Base-by-base conservation (phyloP, 2,888 invertebrate species). In the Oscheius sp. region DNA sequence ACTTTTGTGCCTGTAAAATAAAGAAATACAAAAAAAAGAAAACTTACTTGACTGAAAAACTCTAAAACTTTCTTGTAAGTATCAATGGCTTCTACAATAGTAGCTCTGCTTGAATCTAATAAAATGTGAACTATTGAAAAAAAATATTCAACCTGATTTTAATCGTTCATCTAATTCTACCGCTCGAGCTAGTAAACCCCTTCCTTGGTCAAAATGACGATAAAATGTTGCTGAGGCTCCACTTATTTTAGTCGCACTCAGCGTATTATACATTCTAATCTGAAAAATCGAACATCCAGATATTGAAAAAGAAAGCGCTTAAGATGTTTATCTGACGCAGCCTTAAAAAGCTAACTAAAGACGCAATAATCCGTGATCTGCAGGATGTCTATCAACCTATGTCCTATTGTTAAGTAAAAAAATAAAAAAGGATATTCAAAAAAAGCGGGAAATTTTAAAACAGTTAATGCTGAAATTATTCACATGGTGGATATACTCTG, bases 41-140 rank as follows among this genome's bases (percentile, higher is more conserved):
- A 17, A 9, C 17, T 6, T 36, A 59, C 67, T 47, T 67, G 49
- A 3, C 5, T 32, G 49, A 67, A 67, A n/a, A 49, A 32, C 14
- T 67, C 59, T 17, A 59, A 24, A 20, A 45, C 67, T 59, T 67
- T 67, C 26, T 59, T 57, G 57, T 67, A 67, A 2, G 47, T 38
- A 36, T 67, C 67, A 24, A 61, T n/a, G 2, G 67, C 67, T 51
- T 64, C 51, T 1, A 64, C 8, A 2, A 30, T n/a, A 9, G 28
- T 38, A 5, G 33, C 38, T 51, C 33, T 50, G 30, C 32, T 36
- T 5, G 36, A 8, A 14, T 59, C 67, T 67, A 66, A 51, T 17
- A 33, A n/a, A 36, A 50, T 8, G 3, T 41, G 26, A 9, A 20
- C 12, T 22, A 26, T 28, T 6, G 20, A 36, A 50, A 49, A 17